Evolutionary conservation across 2,797 vertebrate genomes (phyloP).

Genomic region (Pseudopleuronectes americanus): DNA sequence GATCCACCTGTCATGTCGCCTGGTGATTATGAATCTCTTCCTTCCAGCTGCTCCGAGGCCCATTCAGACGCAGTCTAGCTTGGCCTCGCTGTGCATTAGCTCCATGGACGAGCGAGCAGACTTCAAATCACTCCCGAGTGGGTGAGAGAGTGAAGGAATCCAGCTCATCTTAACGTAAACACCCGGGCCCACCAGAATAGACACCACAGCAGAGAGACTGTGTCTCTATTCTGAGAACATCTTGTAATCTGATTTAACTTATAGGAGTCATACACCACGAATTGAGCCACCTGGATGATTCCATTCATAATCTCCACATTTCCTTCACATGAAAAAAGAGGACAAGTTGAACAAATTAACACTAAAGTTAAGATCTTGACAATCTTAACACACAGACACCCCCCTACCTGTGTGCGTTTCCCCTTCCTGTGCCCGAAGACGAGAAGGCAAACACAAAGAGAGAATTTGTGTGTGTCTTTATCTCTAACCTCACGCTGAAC

Average conservation of each 20-base stretch:
- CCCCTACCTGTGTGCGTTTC: slow-evolving; percentile 14
- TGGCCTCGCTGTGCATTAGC: slow-evolving; percentile 65
- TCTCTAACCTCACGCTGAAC: slow-evolving; percentile 81
- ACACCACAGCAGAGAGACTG: slow-evolving; percentile 11
- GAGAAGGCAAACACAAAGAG: slow-evolving; percentile 53
- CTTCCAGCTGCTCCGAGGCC: slow-evolving; percentile 56
- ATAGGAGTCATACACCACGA: slow-evolving; percentile 35
- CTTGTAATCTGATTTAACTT: slow-evolving; percentile 52
- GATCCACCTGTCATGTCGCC: slow-evolving; percentile 82
- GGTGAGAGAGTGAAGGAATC: slow-evolving; percentile 49
- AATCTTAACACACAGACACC: background rate
- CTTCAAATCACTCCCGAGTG: slow-evolving; percentile 60
- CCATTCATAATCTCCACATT: background rate
- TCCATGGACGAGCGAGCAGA: slow-evolving; percentile 76
- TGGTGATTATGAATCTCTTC: slow-evolving; percentile 81
- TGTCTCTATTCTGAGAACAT: slow-evolving; percentile 21
- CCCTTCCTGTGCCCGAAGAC: slow-evolving; percentile 42
- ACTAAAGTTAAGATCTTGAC: background rate
- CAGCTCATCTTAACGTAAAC: slow-evolving; percentile 76
- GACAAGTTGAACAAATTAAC: slow-evolving; percentile 10
- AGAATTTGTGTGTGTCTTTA: slow-evolving; percentile 67
- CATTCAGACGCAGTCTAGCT: slow-evolving; percentile 78
- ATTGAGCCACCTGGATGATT: slow-evolving; percentile 30
- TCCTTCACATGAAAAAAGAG: slow-evolving; percentile 1
- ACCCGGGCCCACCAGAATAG: slow-evolving; percentile 61